Evolutionary conservation across 1,140 invertebrate species (phyloP).

Genomic region (Agrypnia vestita): DNA sequence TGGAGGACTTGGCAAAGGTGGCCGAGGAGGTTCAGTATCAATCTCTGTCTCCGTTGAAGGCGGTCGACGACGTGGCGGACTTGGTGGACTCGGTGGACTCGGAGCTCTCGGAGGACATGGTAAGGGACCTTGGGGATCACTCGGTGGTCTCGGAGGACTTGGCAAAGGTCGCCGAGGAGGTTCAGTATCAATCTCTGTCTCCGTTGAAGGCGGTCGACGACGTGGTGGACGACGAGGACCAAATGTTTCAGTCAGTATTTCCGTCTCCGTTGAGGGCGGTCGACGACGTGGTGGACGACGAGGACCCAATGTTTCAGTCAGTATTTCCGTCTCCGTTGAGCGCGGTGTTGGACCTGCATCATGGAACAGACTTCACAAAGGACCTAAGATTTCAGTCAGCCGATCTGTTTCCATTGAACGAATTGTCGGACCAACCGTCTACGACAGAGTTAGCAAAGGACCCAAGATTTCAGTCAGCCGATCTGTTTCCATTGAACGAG

Average conservation of each 20-base stretch:
- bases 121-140: background rate
- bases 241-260: background rate
- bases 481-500: no score
- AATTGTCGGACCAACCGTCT: no score
- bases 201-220: background rate
- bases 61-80: background rate
- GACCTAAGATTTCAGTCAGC: background rate
- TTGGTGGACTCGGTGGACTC: background rate
- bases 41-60: no score
- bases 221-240: no score
- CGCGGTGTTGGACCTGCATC: background rate
- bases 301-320: background rate
- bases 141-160: conserved; percentile 5
- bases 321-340: background rate
- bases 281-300: background rate
- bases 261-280: background rate
- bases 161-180: conserved; percentile 6
- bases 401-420: background rate
- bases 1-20: background rate
- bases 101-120: background rate
- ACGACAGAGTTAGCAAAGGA: no score
- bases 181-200: background rate
- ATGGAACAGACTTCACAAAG: no score
- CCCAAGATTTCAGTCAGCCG: no score
- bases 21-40: no score